Conservation (phyloP, 2,113 vertebrate species). For the Lagopus muta region DNA sequence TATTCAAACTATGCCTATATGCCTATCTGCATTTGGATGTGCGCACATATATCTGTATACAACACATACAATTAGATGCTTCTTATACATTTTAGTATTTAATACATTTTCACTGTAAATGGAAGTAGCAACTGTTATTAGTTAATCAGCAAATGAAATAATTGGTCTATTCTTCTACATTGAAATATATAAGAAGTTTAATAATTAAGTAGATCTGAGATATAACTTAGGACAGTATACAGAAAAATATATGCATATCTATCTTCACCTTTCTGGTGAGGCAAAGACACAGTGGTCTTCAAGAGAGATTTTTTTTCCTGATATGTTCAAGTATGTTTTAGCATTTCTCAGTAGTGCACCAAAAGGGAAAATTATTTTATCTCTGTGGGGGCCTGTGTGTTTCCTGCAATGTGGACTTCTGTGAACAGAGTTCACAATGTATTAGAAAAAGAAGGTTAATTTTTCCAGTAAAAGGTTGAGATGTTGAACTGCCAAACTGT, state of each 20-base stretch:
- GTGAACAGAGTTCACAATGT: slow-evolving; percentile 33
- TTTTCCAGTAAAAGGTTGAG: slow-evolving; percentile 44
- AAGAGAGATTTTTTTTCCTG: not conserved
- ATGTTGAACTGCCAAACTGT: slow-evolving; percentile 26
- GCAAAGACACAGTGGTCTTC: not conserved
- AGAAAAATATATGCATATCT: not conserved
- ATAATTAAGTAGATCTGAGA: not conserved
- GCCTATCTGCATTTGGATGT: not conserved
- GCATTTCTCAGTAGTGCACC: not conserved
- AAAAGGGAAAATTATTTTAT: slow-evolving; percentile 54
- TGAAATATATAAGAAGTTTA: not conserved
- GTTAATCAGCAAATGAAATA: not conserved
- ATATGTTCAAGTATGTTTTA: slow-evolving; percentile 43
- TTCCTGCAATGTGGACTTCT: slow-evolving; percentile 28
- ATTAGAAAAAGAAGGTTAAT: slow-evolving; percentile 53
- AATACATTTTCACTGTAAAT: not conserved
- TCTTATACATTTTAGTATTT: not conserved
- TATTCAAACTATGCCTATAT: not conserved
- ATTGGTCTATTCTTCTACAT: not conserved
- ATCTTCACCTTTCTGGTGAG: not conserved
- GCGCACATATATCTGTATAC: not conserved
- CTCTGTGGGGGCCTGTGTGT: slow-evolving; percentile 26
- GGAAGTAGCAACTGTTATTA: not conserved
- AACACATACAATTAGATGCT: not conserved
- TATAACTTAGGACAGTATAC: not conserved